These are phyloP conservation scores for Lateolabrax maculatus DNA, from an alignment of 2,797 vertebrate genomes.

Conservation along the genomic window DNA sequence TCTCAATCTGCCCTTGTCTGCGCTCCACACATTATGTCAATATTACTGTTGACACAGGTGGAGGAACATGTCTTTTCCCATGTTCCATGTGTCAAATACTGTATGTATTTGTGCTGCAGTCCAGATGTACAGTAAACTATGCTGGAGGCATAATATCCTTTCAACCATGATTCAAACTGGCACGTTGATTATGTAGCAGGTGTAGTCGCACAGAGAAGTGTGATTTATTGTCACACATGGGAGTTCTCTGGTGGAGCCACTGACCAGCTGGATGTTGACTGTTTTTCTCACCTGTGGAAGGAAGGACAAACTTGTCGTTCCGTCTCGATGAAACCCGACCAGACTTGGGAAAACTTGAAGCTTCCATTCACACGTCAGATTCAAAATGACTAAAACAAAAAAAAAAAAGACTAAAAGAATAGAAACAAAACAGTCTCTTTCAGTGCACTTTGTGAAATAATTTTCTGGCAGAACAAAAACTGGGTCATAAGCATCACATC, in stretches of 20 bases:
- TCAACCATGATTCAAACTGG: slow-evolving; percentile 13
- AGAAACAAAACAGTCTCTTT: slow-evolving; percentile 15
- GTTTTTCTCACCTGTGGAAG: slow-evolving; percentile 3
- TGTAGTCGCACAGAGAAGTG: not conserved
- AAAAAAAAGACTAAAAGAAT: too few relatives aligned
- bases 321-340: not conserved
- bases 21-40: slow-evolving; percentile 13
- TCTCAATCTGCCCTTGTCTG: slow-evolving; percentile 35
- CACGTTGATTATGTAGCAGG: slow-evolving; percentile 10
- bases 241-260: not conserved
- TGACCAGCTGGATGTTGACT: not conserved
- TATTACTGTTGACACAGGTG: slow-evolving; percentile 37
- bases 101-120: not conserved
- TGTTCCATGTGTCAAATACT: not conserved
- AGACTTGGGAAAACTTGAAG: not conserved
- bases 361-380: slow-evolving; percentile 1
- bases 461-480: slow-evolving; percentile 1
- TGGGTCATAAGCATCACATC: not conserved
- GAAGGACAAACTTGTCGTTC: slow-evolving; percentile 5
- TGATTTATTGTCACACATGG: not conserved
- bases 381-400: not conserved
- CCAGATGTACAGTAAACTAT: not conserved
- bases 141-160: not conserved
- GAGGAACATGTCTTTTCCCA: slow-evolving; percentile 3
- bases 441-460: slow-evolving; percentile 2